Percentiles rank a stretch among this genome's conserved stretches.
Conservation (phyloP, 1,140 invertebrate species). For the Diorhabda sublineata region DNA sequence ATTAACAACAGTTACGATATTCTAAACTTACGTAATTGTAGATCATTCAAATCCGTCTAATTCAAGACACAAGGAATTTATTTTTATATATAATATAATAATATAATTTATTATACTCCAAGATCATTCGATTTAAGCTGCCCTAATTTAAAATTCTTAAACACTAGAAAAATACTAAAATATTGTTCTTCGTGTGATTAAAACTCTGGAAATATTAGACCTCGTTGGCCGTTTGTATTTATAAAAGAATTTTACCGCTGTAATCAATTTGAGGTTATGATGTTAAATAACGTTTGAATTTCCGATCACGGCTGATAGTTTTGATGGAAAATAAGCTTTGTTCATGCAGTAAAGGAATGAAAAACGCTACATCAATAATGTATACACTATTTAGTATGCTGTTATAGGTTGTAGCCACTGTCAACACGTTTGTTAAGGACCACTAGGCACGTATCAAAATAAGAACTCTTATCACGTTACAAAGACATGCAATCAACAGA, state of each 20-base stretch:
- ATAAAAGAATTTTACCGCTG: background rate
- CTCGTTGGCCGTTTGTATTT: too few species aligned
- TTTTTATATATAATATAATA: too few species aligned
- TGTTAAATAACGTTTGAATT: background rate
- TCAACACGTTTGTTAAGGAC: slow-evolving; percentile 8
- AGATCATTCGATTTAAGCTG: too few species aligned
- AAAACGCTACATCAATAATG: slow-evolving; percentile 2
- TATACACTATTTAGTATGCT: background rate
- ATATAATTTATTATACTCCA: too few species aligned
- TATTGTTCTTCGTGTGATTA: too few species aligned
- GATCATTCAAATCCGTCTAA: too few species aligned
- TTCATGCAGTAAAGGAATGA: background rate
- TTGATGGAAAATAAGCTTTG: slow-evolving; percentile 1
- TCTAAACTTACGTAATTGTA: too few species aligned
- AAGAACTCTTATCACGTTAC: slow-evolving; percentile 5
- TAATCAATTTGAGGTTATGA: background rate
- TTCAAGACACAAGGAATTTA: too few species aligned
- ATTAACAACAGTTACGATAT: too few species aligned
- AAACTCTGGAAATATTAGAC: too few species aligned
- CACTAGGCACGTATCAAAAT: slow-evolving; percentile 5
- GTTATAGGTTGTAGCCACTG: background rate
- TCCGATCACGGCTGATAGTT: background rate
- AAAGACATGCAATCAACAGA: slow-evolving; percentile 8
- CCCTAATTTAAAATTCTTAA: too few species aligned
- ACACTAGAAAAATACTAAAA: too few species aligned